Percentiles rank a stretch among this genome's conserved stretches.
phyloP scores from a whole-genome alignment of 2,113 vertebrate species.

The Passer domesticus region DNA sequence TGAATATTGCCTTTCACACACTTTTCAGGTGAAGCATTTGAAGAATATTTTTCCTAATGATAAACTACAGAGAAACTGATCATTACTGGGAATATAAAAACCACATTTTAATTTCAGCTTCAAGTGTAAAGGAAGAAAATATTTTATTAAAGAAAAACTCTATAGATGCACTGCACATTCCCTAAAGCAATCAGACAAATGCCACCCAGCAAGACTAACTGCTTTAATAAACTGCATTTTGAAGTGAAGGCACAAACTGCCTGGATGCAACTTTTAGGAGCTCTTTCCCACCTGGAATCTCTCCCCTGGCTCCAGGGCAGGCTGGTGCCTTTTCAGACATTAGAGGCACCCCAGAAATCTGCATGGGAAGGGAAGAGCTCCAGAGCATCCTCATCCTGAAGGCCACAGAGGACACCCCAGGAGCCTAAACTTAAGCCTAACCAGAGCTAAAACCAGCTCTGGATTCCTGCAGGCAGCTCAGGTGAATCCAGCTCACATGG shows the following conservation, averaged over 20 bases:
- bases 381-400: background rate
- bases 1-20: background rate
- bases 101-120: background rate
- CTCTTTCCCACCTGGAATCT: background rate
- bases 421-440: background rate
- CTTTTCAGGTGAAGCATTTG: background rate
- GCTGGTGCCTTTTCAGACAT: background rate
- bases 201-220: background rate
- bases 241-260: background rate
- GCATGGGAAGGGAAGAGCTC: background rate
- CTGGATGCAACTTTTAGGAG: background rate
- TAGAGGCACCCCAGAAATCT: background rate
- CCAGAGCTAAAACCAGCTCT: background rate
- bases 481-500: accelerated
- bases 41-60: background rate
- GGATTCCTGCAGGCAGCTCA: background rate
- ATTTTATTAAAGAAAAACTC: background rate
- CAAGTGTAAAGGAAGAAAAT: background rate
- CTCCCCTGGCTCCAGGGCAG: background rate
- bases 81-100: background rate
- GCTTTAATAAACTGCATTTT: background rate
- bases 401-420: background rate
- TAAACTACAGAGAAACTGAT: background rate
- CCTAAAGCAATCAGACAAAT: background rate
- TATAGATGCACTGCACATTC: background rate